Evolutionary conservation across 2,113 vertebrate species (phyloP), one percentile per base, ranked within the genome.

Genomic region (Perca flavescens): DNA sequence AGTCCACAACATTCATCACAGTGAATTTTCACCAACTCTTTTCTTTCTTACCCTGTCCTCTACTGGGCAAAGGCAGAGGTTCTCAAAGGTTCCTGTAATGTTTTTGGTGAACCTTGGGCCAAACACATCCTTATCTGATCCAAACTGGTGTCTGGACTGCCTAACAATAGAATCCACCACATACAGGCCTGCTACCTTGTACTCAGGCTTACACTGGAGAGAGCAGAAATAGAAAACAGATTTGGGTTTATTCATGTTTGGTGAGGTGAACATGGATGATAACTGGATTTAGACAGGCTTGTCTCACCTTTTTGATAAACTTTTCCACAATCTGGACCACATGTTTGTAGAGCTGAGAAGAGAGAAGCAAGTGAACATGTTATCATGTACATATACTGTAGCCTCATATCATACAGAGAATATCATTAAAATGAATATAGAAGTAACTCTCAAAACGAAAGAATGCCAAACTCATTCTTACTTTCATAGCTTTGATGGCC

Each of bases 291-390:
- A 54, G 7, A 61, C 0, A 36, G 1, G 12, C 1, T 15, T 6
- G 0, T 13, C 83, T 96, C 94, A 99, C 98, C 97, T 99, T 99
- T 96, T 99, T 99, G 83, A 99, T 97, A 90, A 99, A 99, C 83
- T 99, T 99, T 91, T 99, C 98, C 87, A 99, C 98, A 94, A 99
- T 99, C 94, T 99, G 98, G 92, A 99, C 98, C 85, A 99, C 98
- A 52, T 99, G 98, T 91, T 99, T 99, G 94, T 99, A 99, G 90
- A 99, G 97, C 98, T 99, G 94, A 61, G 91, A 85, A 67, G 13
- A 86, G 0, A 89, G 50, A 66, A n/a, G 66, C 11, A 46, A 25
- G 9, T 46, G 11, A 81, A 19, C 25, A 8, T 7, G 17, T 61
- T 12, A 49, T 50, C 5, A 52, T 19, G 2, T 14, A 15, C 3